Evolutionary conservation across 2,888 invertebrate species (phyloP), one percentile per base, ranked within the genome.

Genomic region (Platycheirus rosarum): DNA sequence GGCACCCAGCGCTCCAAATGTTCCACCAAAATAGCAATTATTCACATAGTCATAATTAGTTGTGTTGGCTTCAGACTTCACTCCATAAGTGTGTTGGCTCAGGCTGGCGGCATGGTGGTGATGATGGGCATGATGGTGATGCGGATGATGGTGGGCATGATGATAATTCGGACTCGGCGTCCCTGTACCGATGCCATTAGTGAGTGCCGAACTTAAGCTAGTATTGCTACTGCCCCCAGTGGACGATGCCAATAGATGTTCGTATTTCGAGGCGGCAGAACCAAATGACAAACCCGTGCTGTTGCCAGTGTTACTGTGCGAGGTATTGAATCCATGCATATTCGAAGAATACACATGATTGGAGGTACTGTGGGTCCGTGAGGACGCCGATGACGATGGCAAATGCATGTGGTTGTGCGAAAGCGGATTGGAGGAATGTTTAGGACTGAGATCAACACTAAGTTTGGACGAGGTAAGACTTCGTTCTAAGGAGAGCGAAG

Each of bases 21-120:
- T 88, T 2, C 89, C 88, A 0, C 90, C 90, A 70, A 91, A 91
- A 78, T 91, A 91, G 48, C 91, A 91, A 80, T 91, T 91, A 75
- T 90, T 91, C 84, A 90, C 90, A 82, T 91, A 91, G 80, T 91
- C 91, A 70, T 90, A 91, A 74, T 90, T 90, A 35, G 89, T 88
- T 73, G 88, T 86, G 82, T 88, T 91, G 16, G 88, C 85, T 85
- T 91, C 91, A 37, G 91, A 89, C 84, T 91, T 91, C 13, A 91
- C 89, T 29, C 86, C 87, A 7, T 87, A 88, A 0, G 88, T 87
- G 73, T 86, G 86, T 37, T 86, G 86, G 1, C 85, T 82, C 40
- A 86, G 74, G 7, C 85, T 84, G 11, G 85, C 78, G 11, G 85
- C 78, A 53, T 87, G 88, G 20, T 87, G 80, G 42, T 88, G 87